Evolutionary conservation across 2,888 invertebrate genomes (phyloP).

Genomic region (Lepidocyrtoides sp.): DNA sequence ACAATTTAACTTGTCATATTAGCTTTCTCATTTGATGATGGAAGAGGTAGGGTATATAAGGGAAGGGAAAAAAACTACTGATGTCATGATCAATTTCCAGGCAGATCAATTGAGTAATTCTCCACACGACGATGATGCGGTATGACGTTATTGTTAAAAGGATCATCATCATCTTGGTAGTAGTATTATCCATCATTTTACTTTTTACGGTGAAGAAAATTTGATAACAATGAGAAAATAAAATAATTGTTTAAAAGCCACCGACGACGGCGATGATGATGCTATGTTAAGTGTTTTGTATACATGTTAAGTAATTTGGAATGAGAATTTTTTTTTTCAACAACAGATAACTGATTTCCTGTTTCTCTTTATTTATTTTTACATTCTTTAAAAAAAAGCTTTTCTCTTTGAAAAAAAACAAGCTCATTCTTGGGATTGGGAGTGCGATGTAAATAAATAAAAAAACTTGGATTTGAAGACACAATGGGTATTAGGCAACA

Average conservation of each 20-base stretch:
- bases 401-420: constrained; percentile 6
- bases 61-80: constrained; percentile 19
- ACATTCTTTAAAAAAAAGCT: no score
- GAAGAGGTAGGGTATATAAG: not conserved
- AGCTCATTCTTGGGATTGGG: not conserved
- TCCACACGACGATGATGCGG: not conserved
- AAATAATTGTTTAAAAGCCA: constrained; percentile 61
- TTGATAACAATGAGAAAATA: constrained; percentile 36
- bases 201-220: constrained; percentile 46
- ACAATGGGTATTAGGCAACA: not conserved
- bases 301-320: not conserved
- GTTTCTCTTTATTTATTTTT: constrained; percentile 86
- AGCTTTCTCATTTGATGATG: constrained; percentile 74
- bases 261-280: constrained; percentile 43
- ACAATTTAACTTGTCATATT: constrained; percentile 85
- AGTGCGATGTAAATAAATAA: constrained; percentile 6
- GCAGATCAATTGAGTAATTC: constrained; percentile 22
- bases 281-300: not conserved
- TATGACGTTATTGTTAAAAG: constrained; percentile 39
- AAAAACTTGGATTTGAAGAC: not conserved
- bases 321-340: not conserved
- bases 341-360: constrained; percentile 42
- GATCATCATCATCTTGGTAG: not conserved
- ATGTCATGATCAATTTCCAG: constrained; percentile 73
- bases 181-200: not conserved